Percentiles rank a stretch among this genome's conserved stretches.
Conservation (phyloP, 2,888 invertebrate genomes). For the Lasioglossum zephyrum region DNA sequence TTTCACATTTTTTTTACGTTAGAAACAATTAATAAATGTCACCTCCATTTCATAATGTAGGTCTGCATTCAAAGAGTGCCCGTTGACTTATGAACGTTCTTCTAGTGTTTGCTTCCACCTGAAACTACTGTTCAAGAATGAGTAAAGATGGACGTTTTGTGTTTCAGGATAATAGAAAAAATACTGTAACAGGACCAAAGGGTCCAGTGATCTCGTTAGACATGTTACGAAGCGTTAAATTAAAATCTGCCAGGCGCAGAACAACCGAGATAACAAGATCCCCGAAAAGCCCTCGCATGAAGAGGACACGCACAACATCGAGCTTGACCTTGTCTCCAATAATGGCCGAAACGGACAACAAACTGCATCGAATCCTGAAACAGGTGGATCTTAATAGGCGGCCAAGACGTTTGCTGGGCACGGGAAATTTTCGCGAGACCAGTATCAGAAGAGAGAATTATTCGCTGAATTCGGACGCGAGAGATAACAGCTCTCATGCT, state of each 20-base stretch:
- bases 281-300: conserved; percentile 72
- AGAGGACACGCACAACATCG: conserved; percentile 66
- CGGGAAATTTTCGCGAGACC: conserved; percentile 53
- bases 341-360: conserved; percentile 65
- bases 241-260: conserved; percentile 78
- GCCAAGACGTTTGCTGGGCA: conserved; percentile 60
- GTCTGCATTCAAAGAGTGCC: too few species aligned
- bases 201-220: conserved; percentile 81
- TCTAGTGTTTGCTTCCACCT: not conserved
- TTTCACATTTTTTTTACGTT: too few species aligned
- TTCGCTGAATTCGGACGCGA: conserved; percentile 45
- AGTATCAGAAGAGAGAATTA: conserved; percentile 66
- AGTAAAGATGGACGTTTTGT: not conserved
- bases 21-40: too few species aligned
- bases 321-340: conserved; percentile 75
- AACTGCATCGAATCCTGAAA: conserved; percentile 73
- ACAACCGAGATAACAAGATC: conserved; percentile 70
- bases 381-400: conserved; percentile 74
- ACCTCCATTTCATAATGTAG: too few species aligned
- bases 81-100: not conserved
- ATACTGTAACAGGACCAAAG: conserved; percentile 63
- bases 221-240: conserved; percentile 81
- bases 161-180: conserved; percentile 74
- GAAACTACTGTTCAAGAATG: not conserved
- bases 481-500: conserved; percentile 55